A percentile compares a stretch with the other conserved stretches of the same genome.
Conservation (phyloP, 2,888 invertebrate genomes). For the Drosophila rubida region DNA sequence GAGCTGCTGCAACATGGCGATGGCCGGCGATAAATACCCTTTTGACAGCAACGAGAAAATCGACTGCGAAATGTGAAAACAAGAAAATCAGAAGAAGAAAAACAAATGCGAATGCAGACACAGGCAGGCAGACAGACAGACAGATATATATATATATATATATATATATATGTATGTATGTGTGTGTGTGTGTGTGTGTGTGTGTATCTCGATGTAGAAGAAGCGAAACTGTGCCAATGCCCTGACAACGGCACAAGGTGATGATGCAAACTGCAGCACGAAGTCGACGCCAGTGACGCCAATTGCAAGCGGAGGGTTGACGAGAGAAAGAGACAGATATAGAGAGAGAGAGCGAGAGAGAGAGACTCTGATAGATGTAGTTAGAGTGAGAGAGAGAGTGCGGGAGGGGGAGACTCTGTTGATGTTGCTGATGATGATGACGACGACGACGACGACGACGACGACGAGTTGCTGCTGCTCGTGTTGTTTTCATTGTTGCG, state of each 20-base stretch:
- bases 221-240: slow-evolving; percentile 83
- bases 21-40: slow-evolving; percentile 34
- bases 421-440: slow-evolving; percentile 13
- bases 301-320: slow-evolving; percentile 47
- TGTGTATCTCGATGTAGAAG: slow-evolving; percentile 35
- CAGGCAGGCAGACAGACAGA: slow-evolving; percentile 11
- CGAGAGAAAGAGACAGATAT: neutral
- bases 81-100: slow-evolving; percentile 52
- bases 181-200: slow-evolving; percentile 18
- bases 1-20: neutral
- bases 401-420: slow-evolving; percentile 7
- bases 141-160: slow-evolving; percentile 3
- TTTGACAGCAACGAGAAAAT: slow-evolving; percentile 27
- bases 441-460: slow-evolving; percentile 37
- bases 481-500: slow-evolving; percentile 24
- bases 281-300: slow-evolving; percentile 63
- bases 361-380: too few relatives aligned
- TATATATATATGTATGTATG: neutral
- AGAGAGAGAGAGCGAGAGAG: neutral
- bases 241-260: slow-evolving; percentile 84
- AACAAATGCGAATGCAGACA: slow-evolving; percentile 45
- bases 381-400: slow-evolving; percentile 1
- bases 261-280: slow-evolving; percentile 77
- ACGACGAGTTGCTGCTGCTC: slow-evolving; percentile 39
- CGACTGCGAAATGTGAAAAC: slow-evolving; percentile 45